Base-by-base conservation (phyloP, 2,888 invertebrate species). In the Panopea generosa region DNA sequence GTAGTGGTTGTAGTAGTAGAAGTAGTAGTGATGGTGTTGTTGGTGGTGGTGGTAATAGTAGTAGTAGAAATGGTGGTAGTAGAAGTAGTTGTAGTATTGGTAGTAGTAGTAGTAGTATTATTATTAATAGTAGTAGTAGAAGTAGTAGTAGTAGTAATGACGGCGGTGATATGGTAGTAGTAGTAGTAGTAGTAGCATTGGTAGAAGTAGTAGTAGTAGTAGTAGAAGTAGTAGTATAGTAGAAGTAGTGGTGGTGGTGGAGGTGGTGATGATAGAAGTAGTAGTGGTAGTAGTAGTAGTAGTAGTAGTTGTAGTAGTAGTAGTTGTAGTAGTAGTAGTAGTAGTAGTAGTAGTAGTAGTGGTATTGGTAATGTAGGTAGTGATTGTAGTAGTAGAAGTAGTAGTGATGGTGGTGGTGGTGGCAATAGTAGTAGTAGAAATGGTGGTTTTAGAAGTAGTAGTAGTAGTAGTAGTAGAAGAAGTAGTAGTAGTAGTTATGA, bases 151-250 rank as follows among this genome's bases (percentile, higher is more conserved):
- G 18, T 14, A n/a, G 49, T 49, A n/a, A n/a, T n/a, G n/a, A n/a
- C n/a, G n/a, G n/a, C n/a, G n/a, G n/a, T n/a, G n/a, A n/a, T n/a
- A 20, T 49, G 18, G 6, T 49, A n/a, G 49, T 14, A 14, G 49
- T 49, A 49, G 18, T 14, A n/a, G 49, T 49, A 49, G 49, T n/a
- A n/a, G n/a, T n/a, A 14, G n/a, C n/a, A n/a, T n/a, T n/a, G n/a
- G n/a, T n/a, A n/a, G n/a, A n/a, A n/a, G n/a, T n/a, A n/a, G n/a
- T n/a, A n/a, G n/a, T n/a, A n/a, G n/a, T n/a, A n/a, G n/a, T n/a
- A n/a, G n/a, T n/a, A 49, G 49, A 49, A 49, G 53, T 53, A 7
- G 26, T 53, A 7, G 53, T 24, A 26, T 53, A n/a, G 53, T 53
- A 53, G 26, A 11, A n/a, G 22, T 53, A n/a, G 11, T 20, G n/a